Evolutionary conservation across 2,797 vertebrate genomes (phyloP).

Genomic region (Micropoecilia bifurca): DNA sequence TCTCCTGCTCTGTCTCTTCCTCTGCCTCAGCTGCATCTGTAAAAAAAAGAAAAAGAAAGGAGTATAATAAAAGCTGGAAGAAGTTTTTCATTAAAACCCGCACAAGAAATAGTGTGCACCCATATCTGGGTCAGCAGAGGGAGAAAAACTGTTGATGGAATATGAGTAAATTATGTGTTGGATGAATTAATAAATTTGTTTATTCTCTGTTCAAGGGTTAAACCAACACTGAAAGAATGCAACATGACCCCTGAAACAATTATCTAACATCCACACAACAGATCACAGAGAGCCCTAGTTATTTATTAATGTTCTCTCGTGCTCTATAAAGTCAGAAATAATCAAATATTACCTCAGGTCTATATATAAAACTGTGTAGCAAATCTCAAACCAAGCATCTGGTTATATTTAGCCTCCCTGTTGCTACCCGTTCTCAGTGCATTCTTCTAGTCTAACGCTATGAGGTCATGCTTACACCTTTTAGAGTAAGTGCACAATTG

Average conservation of each 20-base stretch:
- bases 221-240: neutral
- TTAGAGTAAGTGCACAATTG: conserved; percentile 20
- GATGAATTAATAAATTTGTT: conserved; percentile 1
- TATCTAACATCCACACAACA: neutral
- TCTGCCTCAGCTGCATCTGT: conserved; percentile 63
- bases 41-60: too few relatives aligned
- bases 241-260: neutral
- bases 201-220: conserved; percentile 11
- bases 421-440: conserved; percentile 58
- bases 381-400: conserved; percentile 44
- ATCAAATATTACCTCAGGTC: conserved; percentile 33
- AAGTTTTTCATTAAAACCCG: conserved; percentile 8
- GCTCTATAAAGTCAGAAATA: conserved; percentile 19
- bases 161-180: neutral
- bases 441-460: conserved; percentile 35
- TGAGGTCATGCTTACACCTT: conserved; percentile 47
- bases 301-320: conserved; percentile 1
- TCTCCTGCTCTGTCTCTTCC: conserved; percentile 36
- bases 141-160: neutral
- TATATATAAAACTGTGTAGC: conserved; percentile 26
- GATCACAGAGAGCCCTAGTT: neutral
- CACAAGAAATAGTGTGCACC: neutral
- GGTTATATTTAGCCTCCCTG: conserved; percentile 60
- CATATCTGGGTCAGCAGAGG: conserved; percentile 14
- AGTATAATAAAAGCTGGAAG: neutral